Evolutionary conservation across 2,888 invertebrate species (phyloP).

Genomic region (Byasa hedistus): DNA sequence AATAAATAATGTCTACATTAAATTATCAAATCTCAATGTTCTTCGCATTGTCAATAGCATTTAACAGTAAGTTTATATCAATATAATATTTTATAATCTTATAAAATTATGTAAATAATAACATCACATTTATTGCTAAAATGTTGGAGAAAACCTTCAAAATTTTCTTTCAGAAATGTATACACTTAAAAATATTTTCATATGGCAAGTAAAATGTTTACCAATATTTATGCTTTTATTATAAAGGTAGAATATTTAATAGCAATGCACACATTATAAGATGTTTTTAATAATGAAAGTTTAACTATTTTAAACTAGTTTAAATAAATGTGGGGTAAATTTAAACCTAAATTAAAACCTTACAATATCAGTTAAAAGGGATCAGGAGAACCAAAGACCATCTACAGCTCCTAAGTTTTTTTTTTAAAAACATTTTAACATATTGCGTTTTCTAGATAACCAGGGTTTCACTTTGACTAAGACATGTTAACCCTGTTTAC

Average conservation of each 20-base stretch:
- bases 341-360: too few relatives aligned
- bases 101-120: background rate
- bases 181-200: conserved; percentile 3
- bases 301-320: too few relatives aligned
- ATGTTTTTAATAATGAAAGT: background rate
- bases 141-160: background rate
- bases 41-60: conserved; percentile 9
- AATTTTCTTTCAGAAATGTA: background rate
- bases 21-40: conserved; percentile 10
- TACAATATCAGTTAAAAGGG: too few relatives aligned
- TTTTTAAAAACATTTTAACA: background rate
- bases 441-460: too few relatives aligned
- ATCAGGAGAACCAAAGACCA: background rate
- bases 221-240: background rate
- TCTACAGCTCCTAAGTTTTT: too few relatives aligned
- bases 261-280: background rate
- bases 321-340: too few relatives aligned
- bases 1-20: conserved; percentile 22
- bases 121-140: conserved; percentile 4
- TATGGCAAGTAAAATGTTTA: conserved; percentile 11
- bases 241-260: conserved; percentile 3
- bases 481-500: background rate
- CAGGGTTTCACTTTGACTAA: background rate
- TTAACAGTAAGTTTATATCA: background rate
- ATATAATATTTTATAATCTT: background rate